Evolutionary conservation across 2,888 invertebrate species (phyloP), one percentile per base, ranked within the genome.

Genomic region (Atrina japonica): DNA sequence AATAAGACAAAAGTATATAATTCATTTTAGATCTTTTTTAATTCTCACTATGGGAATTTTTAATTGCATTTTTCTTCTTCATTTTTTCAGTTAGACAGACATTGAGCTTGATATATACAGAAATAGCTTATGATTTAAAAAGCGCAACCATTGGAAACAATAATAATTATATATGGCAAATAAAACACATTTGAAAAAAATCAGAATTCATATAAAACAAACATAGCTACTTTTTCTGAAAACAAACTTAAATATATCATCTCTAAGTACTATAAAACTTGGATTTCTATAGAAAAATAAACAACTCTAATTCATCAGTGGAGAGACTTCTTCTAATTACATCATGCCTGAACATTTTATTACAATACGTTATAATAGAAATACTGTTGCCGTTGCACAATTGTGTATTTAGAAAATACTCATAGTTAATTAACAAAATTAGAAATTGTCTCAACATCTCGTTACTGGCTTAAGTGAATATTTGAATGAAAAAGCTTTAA

Each of bases 81-180:
- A n/a, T n/a, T 35, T 11, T 35, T 35, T 35, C 35, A 35, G 6
- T 47, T n/a, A 49, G 23, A 23, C 52, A 52, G 52, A 52, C 18
- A n/a, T 52, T 23, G 23, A 11, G 52, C 52, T 23, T 52, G 9
- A 11, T 52, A 52, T 52, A 52, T 52, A 52, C 52, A 52, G 23
- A 52, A 52, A 52, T 52, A 23, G 14, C 14, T 23, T 23, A 23
- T 23, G 11, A 52, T 52, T n/a, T 23, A 23, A 52, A 52, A 52
- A 52, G 52, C 52, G 21, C 21, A 52, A 52, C n/a, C 52, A 52
- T n/a, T 23, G 7, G 14, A 23, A 25, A 16, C 21, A 25, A 21
- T 23, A 52, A 52, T 23, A 18, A 52, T 25, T 23, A 23, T 21
- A 47, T 47, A 52, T 23, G 25, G 18, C 27, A 25, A 52, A 52